Percentiles rank a stretch among this genome's conserved stretches.
Evolutionary conservation across 2,888 invertebrate species (phyloP).

Genomic region (Agrypnus murinus): DNA sequence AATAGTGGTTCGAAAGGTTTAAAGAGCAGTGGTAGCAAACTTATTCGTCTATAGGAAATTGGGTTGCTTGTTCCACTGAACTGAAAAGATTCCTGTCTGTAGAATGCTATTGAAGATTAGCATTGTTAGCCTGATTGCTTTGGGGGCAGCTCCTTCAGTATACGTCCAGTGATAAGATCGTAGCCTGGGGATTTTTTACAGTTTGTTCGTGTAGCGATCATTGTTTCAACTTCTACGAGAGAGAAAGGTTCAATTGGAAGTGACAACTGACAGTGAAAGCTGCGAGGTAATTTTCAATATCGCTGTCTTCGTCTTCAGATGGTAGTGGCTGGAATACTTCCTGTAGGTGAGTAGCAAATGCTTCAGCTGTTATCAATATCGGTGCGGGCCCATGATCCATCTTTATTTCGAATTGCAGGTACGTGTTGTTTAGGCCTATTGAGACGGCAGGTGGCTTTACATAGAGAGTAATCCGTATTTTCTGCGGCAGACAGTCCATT

Average conservation of each 20-base stretch:
- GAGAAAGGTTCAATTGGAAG: constrained; percentile 18
- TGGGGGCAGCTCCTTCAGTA: too few relatives aligned
- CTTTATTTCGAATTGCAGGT: too few relatives aligned
- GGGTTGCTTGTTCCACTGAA: constrained; percentile 14
- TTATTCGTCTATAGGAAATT: not conserved
- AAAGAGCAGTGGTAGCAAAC: constrained; percentile 22
- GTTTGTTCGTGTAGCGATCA: too few relatives aligned
- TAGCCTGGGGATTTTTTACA: too few relatives aligned
- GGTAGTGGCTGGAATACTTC: too few relatives aligned
- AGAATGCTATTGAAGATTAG: constrained; percentile 25
- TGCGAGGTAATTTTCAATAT: constrained; percentile 14
- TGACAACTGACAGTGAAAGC: too few relatives aligned
- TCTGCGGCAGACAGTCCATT: constrained; percentile 23
- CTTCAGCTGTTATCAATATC: constrained; percentile 24
- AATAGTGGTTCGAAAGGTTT: too few relatives aligned
- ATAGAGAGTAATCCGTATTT: constrained; percentile 16
- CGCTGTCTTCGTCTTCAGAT: constrained; percentile 29
- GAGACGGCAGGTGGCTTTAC: too few relatives aligned
- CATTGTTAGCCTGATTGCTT: too few relatives aligned
- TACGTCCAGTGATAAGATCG: too few relatives aligned
- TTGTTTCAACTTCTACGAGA: too few relatives aligned
- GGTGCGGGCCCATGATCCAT: constrained; percentile 15
- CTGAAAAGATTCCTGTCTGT: constrained; percentile 9
- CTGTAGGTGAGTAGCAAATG: constrained; percentile 24
- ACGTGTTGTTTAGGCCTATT: too few relatives aligned